A percentile compares a stretch with the other conserved stretches of the same genome.
Conservation (phyloP, 2,888 invertebrate species). For the Microplitis deprimator region DNA sequence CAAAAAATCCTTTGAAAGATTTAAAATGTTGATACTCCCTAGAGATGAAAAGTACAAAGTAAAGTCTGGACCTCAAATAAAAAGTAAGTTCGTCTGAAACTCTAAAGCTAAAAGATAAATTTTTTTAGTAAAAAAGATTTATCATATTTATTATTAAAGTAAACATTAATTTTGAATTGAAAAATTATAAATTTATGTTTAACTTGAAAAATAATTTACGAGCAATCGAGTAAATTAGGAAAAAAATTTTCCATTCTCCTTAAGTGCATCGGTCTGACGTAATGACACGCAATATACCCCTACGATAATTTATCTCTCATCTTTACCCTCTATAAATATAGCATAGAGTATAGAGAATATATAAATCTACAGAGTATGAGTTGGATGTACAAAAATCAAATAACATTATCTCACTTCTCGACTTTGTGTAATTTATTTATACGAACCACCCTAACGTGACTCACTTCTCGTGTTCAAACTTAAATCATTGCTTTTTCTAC, state of each 20-base stretch:
- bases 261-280: slow-evolving; percentile 12
- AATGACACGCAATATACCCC: background rate
- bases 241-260: slow-evolving; percentile 19
- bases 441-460: background rate
- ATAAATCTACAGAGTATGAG: background rate
- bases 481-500: slow-evolving; percentile 2
- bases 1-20: too few species aligned
- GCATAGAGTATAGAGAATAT: too few species aligned
- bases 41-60: too few species aligned
- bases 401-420: background rate
- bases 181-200: too few species aligned
- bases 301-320: background rate
- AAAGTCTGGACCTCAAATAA: too few species aligned
- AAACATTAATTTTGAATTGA: too few species aligned
- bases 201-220: slow-evolving; percentile 18
- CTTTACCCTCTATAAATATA: slow-evolving; percentile 5
- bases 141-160: too few species aligned
- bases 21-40: too few species aligned
- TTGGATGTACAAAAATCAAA: background rate
- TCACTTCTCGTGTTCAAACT: background rate
- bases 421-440: background rate
- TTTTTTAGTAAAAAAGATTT: too few species aligned
- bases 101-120: too few species aligned
- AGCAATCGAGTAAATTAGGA: slow-evolving; percentile 23
- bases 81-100: too few species aligned